Conservation (phyloP, 2,888 invertebrate genomes). For the Sepioteuthis lessoniana region DNA sequence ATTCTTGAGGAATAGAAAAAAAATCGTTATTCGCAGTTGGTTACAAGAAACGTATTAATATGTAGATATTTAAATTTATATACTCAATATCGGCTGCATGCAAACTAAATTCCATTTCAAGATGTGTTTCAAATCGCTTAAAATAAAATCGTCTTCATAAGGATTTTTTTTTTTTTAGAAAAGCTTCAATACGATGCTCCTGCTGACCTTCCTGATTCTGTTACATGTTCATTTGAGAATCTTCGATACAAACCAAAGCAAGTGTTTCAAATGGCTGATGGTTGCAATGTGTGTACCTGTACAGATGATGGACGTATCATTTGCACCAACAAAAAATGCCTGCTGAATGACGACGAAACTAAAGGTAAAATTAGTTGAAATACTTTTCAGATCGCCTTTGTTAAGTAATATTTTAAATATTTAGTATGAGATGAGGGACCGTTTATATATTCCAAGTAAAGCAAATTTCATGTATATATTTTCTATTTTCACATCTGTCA, state of each 20-base stretch:
- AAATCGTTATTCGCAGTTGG: too few relatives aligned
- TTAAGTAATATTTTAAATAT: too few relatives aligned
- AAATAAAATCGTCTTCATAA: background rate
- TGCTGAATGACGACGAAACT: background rate
- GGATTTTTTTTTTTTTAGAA: background rate
- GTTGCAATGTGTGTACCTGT: background rate
- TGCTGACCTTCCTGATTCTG: background rate
- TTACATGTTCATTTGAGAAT: background rate
- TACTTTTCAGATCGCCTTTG: too few relatives aligned
- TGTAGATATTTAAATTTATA: too few relatives aligned
- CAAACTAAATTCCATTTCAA: too few relatives aligned
- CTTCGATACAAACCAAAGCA: background rate
- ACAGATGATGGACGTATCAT: background rate
- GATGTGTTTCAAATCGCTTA: background rate
- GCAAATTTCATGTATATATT: too few relatives aligned
- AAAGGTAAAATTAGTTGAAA: background rate
- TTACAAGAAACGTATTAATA: too few relatives aligned
- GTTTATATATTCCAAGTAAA: too few relatives aligned
- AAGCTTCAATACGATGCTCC: background rate
- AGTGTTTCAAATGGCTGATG: background rate
- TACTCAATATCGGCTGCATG: too few relatives aligned
- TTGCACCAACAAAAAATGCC: background rate
- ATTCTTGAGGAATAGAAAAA: too few relatives aligned
- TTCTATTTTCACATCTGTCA: too few relatives aligned
- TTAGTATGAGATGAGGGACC: too few relatives aligned